Evolutionary conservation across 2,888 invertebrate species (phyloP), one percentile per base, ranked within the genome.

Genomic region (Microctonus brassicae): DNA sequence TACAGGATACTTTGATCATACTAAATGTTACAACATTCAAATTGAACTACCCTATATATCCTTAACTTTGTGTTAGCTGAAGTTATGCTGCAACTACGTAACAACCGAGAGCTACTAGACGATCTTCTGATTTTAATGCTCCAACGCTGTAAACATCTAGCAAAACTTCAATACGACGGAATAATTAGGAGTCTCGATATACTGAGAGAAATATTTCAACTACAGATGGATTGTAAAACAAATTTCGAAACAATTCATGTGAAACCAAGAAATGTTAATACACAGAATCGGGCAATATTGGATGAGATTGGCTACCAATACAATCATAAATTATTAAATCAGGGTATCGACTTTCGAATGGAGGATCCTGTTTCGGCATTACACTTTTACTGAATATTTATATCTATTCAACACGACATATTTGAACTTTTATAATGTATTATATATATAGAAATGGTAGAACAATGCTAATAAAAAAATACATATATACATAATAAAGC

Each of bases 91-190:
- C 88, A 89, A 75, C 72, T 89, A 57, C 83, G 86, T 75, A 88
- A 89, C 73, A 89, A 89, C 77, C 84, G 87, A 17, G 89, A 89
- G 79, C 81, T 84, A 52, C 79, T 89, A 58, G 89, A 89, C 68
- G 88, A 89, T 77, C 80, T 89, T 52, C 77, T 90, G 20, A 74
- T 89, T 9, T 82, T 84, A 26, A 81, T 89, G 80, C 73, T 89
- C 52, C 80, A 82, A 24, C 84, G 85, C 34, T 89, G 89, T 75
- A 86, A 85, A 63, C 84, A 83, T 39, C 78, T 90, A 62, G 85
- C 86, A 42, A 84, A 81, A 74, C 80, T 89, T 26, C 86, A 88
- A 73, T 90, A 88, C 77, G 88, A 89, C 65, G 90, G 89, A 42
- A 87, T 88, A 61, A 80, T 89, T 65, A 81, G 87, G 17, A 88